Evolutionary conservation across 2,797 vertebrate genomes (phyloP).

Genomic region (Sylvilagus floridanus): DNA sequence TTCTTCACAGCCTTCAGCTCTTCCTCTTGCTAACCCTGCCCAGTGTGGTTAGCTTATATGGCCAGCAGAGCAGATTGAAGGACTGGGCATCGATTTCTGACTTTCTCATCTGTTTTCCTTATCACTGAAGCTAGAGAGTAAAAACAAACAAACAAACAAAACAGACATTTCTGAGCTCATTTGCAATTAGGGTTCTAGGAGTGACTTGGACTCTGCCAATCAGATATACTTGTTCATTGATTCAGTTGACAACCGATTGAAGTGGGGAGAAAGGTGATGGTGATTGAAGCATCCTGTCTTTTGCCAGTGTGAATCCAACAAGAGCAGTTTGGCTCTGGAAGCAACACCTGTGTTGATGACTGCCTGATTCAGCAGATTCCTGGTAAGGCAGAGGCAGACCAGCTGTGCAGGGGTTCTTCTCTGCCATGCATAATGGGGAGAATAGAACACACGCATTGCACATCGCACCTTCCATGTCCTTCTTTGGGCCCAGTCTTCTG

Average conservation of each 20-base stretch:
- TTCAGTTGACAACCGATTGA: neutral
- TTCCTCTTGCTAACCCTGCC: neutral
- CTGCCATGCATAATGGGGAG: neutral
- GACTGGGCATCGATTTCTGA: neutral
- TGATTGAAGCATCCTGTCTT: neutral
- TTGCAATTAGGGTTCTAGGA: neutral
- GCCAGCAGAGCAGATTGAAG: neutral
- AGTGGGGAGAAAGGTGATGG: neutral
- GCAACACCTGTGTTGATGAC: neutral
- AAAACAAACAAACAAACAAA: neutral
- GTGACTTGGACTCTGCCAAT: neutral
- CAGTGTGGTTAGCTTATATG: neutral
- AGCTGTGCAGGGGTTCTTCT: neutral
- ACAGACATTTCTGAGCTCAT: neutral
- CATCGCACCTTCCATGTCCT: neutral
- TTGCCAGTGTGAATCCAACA: neutral
- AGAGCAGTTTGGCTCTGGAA: neutral
- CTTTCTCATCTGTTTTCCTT: neutral
- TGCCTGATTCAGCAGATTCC: constrained; percentile 1
- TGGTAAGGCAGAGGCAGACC: neutral
- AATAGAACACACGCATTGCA: neutral
- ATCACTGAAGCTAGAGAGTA: neutral
- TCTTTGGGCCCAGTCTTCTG: neutral
- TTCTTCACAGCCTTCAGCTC: neutral
- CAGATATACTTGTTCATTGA: neutral